phyloP scores from a whole-genome alignment of 2,888 invertebrate species.

The Hermodice carunculata region DNA sequence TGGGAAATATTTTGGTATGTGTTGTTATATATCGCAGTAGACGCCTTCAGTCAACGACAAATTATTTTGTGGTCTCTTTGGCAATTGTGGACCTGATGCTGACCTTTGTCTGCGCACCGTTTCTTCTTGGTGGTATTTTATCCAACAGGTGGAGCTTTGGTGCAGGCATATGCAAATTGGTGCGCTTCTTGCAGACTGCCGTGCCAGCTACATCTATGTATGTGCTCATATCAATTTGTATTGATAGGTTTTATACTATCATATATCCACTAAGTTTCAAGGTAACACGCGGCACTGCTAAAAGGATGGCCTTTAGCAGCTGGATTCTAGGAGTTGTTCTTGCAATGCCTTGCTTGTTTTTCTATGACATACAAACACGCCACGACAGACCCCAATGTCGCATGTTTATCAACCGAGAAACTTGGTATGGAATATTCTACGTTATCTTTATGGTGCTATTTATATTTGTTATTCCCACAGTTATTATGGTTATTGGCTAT shows the following conservation, averaged over 20 bases:
- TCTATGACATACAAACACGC: slow-evolving; percentile 42
- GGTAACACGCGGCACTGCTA: slow-evolving; percentile 61
- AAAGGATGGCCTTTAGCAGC: slow-evolving; percentile 53
- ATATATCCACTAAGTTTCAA: slow-evolving; percentile 67
- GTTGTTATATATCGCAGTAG: slow-evolving; percentile 64
- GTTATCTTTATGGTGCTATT: slow-evolving; percentile 42
- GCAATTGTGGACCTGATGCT: slow-evolving; percentile 54
- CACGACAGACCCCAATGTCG: slow-evolving; percentile 7
- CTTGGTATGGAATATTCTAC: slow-evolving; percentile 46
- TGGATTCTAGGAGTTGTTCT: slow-evolving; percentile 47
- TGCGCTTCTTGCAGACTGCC: slow-evolving; percentile 51
- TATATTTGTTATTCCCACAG: slow-evolving; percentile 49
- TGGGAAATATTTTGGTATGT: slow-evolving; percentile 61
- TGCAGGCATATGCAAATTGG: slow-evolving; percentile 52
- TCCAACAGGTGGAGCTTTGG: slow-evolving; percentile 50
- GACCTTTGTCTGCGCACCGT: slow-evolving; percentile 50
- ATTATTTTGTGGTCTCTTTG: slow-evolving; percentile 64
- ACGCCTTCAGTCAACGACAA: slow-evolving; percentile 68
- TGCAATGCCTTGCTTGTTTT: slow-evolving; percentile 52
- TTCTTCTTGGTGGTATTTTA: slow-evolving; percentile 47
- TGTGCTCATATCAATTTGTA: slow-evolving; percentile 55
- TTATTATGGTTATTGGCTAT: slow-evolving; percentile 48
- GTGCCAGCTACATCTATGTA: slow-evolving; percentile 48
- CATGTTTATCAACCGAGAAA: not conserved
- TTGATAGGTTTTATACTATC: slow-evolving; percentile 67